Evolutionary conservation across 2,888 invertebrate species (phyloP).

Genomic region (Odontomyia ornata): DNA sequence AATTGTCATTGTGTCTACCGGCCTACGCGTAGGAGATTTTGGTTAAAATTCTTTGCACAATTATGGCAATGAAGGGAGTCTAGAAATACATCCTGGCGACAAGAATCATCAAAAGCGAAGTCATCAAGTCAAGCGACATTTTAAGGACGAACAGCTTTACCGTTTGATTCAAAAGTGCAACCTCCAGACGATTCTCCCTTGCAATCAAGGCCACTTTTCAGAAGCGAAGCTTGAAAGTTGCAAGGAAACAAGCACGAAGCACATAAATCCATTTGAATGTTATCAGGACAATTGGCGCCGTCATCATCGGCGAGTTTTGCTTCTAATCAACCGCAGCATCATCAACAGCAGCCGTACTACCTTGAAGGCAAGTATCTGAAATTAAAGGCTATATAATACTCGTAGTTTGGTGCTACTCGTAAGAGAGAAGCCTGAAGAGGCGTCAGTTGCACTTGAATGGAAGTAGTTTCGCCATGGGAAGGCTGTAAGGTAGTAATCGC

Average conservation of each 20-base stretch:
- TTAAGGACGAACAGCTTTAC: no score
- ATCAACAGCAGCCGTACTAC: slow-evolving; percentile 13
- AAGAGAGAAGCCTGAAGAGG: no score
- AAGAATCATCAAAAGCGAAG: no score
- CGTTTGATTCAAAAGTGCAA: no score
- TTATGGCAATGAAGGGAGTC: no score
- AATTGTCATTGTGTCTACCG: no score
- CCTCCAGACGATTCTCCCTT: neutral
- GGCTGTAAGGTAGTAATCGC: neutral
- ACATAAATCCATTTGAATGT: slow-evolving; percentile 57
- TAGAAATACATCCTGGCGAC: no score
- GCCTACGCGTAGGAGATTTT: no score
- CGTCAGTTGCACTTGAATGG: neutral
- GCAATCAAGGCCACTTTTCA: slow-evolving; percentile 20
- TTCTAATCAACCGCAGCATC: slow-evolving; percentile 17
- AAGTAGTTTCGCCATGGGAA: neutral
- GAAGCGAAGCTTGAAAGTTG: neutral
- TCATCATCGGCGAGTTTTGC: slow-evolving; percentile 58
- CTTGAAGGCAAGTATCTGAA: slow-evolving; percentile 27
- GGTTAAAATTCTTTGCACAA: no score
- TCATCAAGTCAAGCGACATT: no score
- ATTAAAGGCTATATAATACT: neutral
- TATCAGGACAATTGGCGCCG: slow-evolving; percentile 62
- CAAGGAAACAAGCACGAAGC: neutral
- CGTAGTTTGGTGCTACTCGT: no score